Evolutionary conservation across 2,888 invertebrate species (phyloP), one percentile per base, ranked within the genome.

Genomic region (Thalpophila matura): DNA sequence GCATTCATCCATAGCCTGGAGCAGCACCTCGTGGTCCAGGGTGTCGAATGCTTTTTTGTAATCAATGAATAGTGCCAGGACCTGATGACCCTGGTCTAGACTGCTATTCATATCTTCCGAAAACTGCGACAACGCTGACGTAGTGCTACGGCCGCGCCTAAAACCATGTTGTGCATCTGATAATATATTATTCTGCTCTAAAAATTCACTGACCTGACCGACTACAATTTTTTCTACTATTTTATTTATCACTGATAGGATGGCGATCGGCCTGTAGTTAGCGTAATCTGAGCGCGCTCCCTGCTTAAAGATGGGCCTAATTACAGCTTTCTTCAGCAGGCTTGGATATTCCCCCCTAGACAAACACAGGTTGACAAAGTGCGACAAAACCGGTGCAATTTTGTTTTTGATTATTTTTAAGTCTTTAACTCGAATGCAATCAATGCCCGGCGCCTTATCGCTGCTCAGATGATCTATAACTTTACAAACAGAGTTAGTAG

Each of bases 341-440:
- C 16, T 22, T 0, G 54, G 40, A n/a, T 54, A 60, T 54, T 26
- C 18, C 1, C 60, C 54, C 6, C 16, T 22, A 0, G 33, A 54
- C 1, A 60, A 16, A 54, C 54, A 40, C 29, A 55, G 10, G 18
- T 61, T 55, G 18, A 55, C 24, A 60, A 60, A 60, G 40, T 60
- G 59, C 24, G 59, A 20, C 49, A 61, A 49, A 9, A 49, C 47
- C 5, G 49, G 35, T 10, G 60, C 40, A 4, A 59, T 29, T 12
- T 56, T 5, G 5, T 43, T 24, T 24, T 56, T 62, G 0, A 37
- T 61, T 31, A 20, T 3, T 12, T 62, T 56, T 56, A 50, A 50
- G 5, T 61, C 50, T 0, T 24, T 50, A 1, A 37, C 16, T 43
- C 55, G 42, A 31, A 62, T 50, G n/a, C 50, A 9, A 3, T 62